These are phyloP conservation scores for Bubo scandiacus DNA, from an alignment of 2,113 vertebrate species.

Conservation along the genomic window DNA sequence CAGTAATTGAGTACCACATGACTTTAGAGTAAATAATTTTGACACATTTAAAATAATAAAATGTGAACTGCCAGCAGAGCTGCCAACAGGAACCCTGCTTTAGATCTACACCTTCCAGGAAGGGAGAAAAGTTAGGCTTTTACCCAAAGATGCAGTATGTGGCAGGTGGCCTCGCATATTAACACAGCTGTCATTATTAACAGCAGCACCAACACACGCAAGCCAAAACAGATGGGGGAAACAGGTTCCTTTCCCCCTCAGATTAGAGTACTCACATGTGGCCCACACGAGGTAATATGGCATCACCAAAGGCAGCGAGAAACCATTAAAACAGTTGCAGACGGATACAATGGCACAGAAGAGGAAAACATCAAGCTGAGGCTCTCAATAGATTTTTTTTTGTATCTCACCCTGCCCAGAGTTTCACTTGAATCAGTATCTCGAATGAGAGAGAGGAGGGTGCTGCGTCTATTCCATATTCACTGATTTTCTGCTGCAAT, in stretches of 20 bases:
- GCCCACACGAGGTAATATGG: conserved; percentile 36
- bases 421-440: conserved; percentile 33
- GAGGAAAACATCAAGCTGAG: neutral
- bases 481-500: neutral
- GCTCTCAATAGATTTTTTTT: neutral
- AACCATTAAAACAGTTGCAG: conserved; percentile 36
- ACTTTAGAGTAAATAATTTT: neutral
- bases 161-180: conserved; percentile 69
- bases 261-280: conserved; percentile 38
- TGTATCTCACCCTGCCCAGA: neutral
- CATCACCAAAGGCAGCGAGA: conserved; percentile 35
- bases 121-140: neutral
- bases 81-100: neutral
- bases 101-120: neutral
- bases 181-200: conserved; percentile 72
- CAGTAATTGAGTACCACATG: neutral
- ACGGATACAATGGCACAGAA: conserved; percentile 6
- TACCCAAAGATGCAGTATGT: neutral
- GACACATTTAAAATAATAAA: neutral
- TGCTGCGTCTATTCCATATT: neutral
- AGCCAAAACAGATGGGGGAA: conserved; percentile 66
- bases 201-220: conserved; percentile 65
- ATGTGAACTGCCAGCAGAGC: neutral
- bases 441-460: neutral
- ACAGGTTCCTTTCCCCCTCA: conserved; percentile 22